A percentile compares a stretch with the other conserved stretches of the same genome.
phyloP scores from a whole-genome alignment of 2,888 invertebrate genomes.

The Scaptomyza flava region DNA sequence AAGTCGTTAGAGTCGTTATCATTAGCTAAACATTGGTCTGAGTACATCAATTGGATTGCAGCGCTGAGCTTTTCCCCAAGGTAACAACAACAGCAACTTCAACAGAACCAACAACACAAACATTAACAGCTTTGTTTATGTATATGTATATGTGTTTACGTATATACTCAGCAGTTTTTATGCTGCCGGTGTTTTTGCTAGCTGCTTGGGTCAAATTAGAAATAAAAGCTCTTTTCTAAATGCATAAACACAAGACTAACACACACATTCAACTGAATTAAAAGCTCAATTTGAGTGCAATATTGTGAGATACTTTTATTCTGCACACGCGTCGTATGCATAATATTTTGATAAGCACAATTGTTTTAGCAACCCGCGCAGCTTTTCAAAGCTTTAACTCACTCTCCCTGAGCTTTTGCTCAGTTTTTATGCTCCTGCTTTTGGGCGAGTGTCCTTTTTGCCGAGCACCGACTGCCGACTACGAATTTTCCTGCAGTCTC shows the following conservation, averaged over 20 bases:
- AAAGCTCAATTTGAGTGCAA: constrained; percentile 25
- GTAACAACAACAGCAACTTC: constrained; percentile 3
- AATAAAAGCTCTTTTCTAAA: constrained; percentile 67
- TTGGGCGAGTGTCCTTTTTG: constrained; percentile 52
- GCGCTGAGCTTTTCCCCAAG: constrained; percentile 38
- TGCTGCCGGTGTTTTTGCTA: constrained; percentile 63
- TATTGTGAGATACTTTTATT: constrained; percentile 11
- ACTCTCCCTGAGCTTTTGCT: constrained; percentile 38
- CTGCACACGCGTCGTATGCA: constrained; percentile 28
- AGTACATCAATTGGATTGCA: constrained; percentile 45
- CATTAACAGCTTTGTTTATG: constrained; percentile 25
- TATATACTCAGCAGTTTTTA: constrained; percentile 45
- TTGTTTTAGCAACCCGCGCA: constrained; percentile 42
- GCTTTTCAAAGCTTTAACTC: constrained; percentile 63
- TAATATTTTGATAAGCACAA: constrained; percentile 19
- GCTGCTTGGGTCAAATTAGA: constrained; percentile 65
- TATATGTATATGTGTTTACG: constrained; percentile 5
- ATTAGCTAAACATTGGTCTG: constrained; percentile 43
- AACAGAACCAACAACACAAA: constrained; percentile 14
- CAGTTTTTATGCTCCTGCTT: constrained; percentile 36
- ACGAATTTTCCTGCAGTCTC: constrained; percentile 66
- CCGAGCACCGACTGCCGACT: constrained; percentile 30
- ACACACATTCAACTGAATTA: constrained; percentile 13
- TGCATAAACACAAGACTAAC: constrained; percentile 7
- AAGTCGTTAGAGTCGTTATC: constrained; percentile 43